Conservation (phyloP, 1,140 invertebrate genomes). For the Cherax quadricarinatus region DNA sequence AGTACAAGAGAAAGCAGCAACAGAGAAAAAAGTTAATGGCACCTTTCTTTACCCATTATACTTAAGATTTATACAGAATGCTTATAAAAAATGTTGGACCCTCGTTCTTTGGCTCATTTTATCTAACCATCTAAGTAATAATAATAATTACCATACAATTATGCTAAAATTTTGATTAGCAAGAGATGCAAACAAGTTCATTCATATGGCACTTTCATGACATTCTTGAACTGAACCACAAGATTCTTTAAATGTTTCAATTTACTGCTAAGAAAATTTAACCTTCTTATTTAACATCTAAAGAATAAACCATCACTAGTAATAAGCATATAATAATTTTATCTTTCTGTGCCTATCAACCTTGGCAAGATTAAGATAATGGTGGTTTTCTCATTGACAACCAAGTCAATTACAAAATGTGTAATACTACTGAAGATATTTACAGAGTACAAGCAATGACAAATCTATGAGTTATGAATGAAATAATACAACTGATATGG, state of each 20-base stretch:
- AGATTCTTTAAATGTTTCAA: background rate
- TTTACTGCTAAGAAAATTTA: background rate
- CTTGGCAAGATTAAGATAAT: no score
- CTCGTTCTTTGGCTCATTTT: background rate
- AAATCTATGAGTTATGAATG: no score
- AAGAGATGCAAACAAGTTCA: background rate
- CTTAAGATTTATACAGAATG: background rate
- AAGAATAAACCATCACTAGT: no score
- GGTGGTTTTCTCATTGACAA: no score
- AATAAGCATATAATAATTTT: no score
- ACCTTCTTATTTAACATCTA: no score
- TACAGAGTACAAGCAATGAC: no score
- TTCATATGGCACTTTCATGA: background rate
- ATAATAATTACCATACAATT: background rate
- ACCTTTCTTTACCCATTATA: background rate
- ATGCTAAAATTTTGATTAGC: background rate
- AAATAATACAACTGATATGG: no score
- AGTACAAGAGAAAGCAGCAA: no score
- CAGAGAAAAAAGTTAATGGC: background rate
- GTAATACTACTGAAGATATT: no score
- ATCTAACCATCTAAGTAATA: background rate
- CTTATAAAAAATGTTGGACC: background rate
- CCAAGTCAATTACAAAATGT: no score
- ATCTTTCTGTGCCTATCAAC: no score
- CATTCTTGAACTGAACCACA: background rate